Base-by-base conservation (phyloP, 92 coral and sea anemone genomes). In the Galaxea fascicularis region DNA sequence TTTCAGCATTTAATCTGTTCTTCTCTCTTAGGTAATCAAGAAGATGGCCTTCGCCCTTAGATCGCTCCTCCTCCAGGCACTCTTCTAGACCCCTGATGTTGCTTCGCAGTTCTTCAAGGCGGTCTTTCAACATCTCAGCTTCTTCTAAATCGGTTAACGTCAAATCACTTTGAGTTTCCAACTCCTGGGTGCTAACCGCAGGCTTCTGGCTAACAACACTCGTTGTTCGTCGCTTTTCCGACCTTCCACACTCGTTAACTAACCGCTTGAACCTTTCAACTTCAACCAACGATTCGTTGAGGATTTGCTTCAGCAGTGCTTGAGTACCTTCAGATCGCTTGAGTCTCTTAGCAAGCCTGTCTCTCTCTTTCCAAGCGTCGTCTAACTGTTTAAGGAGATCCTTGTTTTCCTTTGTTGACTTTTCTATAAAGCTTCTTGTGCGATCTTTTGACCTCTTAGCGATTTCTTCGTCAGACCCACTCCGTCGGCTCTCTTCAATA, bases 11-110 rank as follows among this genome's bases (percentile, higher is more conserved):
- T 14, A 74, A 45, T 73, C 49, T 89, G 65, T 83, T 87, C 56
- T 86, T 85, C 29, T 65, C 85, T 47, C 80, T 67, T 35, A 82
- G 16, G 80, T 44, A 35, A 56, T 82, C 88, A 3, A 67, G 63
- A 21, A 84, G 58, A 31, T 74, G 77, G 14, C 80, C 78, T 45
- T 88, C 87, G 14, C 84, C 92, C 41, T 46, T 65, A 14, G 85
- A 79, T 69, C 77, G 59, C 77, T 76, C 85, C 22, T 79, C 85
- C 39, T 56, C 77, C 12, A 88, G 63, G 30, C 82, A 73, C 54
- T 68, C 73, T 66, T 91, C 93, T 28, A 91, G 75, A 21, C 63
- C 80, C 56, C 85, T 88, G 53, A 91, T 66, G 57, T 73, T 90
- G 62, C 74, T 66, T 35, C 91, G 85, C 39, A 90, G 88, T 39